Evolutionary conservation across 2,888 invertebrate genomes (phyloP).

Genomic region (Lasioglossum marginatum): DNA sequence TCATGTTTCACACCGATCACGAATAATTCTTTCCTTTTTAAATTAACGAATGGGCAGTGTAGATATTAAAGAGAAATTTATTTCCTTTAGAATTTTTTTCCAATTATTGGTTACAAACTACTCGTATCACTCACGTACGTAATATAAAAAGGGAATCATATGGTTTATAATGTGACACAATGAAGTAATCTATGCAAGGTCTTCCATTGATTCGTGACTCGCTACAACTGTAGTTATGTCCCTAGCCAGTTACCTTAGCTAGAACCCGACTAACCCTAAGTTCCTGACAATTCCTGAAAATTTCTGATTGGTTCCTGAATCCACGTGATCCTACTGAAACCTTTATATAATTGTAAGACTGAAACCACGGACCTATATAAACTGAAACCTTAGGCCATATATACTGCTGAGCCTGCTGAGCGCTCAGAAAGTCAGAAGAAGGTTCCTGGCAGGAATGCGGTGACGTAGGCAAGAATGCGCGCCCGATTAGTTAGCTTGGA

Average conservation of each 20-base stretch:
- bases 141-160: constrained; percentile 1
- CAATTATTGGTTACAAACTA: neutral
- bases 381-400: too few relatives aligned
- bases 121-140: neutral
- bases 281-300: neutral
- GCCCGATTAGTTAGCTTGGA: too few relatives aligned
- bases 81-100: neutral
- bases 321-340: neutral
- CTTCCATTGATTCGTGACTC: constrained; percentile 1
- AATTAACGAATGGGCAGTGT: neutral
- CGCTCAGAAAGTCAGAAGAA: too few relatives aligned
- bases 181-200: neutral
- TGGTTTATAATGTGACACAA: neutral
- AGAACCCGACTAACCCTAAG: neutral
- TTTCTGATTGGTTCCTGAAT: neutral
- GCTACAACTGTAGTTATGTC: neutral
- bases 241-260: neutral
- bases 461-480: too few relatives aligned
- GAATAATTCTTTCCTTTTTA: neutral
- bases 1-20: neutral
- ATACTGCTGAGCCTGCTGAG: too few relatives aligned
- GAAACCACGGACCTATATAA: too few relatives aligned
- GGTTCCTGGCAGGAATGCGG: too few relatives aligned
- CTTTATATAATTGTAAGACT: too few relatives aligned
- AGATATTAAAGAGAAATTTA: neutral